A percentile compares a stretch with the other conserved stretches of the same genome.
Evolutionary conservation across 2,888 invertebrate species (phyloP).

Genomic region (Isoperla grammatica): DNA sequence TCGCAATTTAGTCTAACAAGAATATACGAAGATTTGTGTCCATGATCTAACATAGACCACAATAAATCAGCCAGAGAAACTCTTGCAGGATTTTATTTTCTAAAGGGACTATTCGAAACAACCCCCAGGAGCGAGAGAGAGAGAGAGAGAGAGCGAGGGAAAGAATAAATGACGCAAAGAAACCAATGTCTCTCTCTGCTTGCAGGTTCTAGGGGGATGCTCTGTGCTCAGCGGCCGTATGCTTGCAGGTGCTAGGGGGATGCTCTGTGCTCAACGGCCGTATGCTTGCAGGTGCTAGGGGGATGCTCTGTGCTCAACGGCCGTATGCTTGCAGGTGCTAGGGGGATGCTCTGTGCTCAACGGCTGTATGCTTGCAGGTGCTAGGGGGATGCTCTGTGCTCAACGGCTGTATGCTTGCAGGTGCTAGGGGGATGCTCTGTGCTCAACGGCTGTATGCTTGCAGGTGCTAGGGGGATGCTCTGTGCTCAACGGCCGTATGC

Average conservation of each 20-base stretch:
- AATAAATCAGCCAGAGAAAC: too few species aligned
- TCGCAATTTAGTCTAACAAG: too few species aligned
- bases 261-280: background rate
- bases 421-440: conserved; percentile 55
- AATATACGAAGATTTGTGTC: too few species aligned
- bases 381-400: conserved; percentile 68
- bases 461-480: background rate
- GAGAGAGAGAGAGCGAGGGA: too few species aligned
- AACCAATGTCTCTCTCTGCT: too few species aligned
- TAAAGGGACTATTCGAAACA: background rate
- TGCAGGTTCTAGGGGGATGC: background rate
- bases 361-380: conserved; percentile 52
- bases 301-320: conserved; percentile 68
- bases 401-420: conserved; percentile 69
- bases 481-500: background rate
- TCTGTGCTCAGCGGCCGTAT: background rate
- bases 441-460: too few species aligned
- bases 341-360: background rate
- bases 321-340: conserved; percentile 48
- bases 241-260: background rate
- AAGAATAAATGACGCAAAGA: too few species aligned
- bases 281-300: conserved; percentile 45
- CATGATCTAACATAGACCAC: too few species aligned
- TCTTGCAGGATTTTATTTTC: background rate
- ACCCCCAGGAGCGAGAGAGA: background rate